These are phyloP conservation scores for Pyrocephalus nanus DNA, from an alignment of 2,797 vertebrate genomes.

Conservation along the genomic window DNA sequence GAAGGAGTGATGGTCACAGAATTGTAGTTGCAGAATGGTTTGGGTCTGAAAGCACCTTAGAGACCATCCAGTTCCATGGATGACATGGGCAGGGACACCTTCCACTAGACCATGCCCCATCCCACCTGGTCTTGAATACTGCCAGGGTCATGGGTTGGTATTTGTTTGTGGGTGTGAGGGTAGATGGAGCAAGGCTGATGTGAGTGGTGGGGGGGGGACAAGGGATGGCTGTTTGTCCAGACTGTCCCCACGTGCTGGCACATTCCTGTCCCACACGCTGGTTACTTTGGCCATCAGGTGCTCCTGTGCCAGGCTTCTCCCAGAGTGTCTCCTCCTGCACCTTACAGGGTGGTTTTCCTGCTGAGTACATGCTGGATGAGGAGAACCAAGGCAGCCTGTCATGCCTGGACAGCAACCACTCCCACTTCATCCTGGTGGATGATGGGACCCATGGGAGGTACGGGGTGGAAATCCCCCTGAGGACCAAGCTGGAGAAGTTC, in stretches of 20 bases:
- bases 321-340: background rate
- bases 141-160: background rate
- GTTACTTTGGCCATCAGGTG: background rate
- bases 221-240: background rate
- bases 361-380: conserved; percentile 85
- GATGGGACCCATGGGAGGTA: conserved; percentile 88
- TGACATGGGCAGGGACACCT: background rate
- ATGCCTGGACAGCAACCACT: conserved; percentile 93
- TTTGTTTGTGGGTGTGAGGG: background rate
- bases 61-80: background rate
- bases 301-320: background rate
- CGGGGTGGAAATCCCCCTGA: conserved; percentile 83
- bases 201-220: background rate
- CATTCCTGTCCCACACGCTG: background rate
- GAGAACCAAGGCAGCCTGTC: conserved; percentile 84
- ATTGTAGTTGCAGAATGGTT: background rate
- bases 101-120: background rate
- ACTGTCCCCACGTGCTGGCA: rapidly evolving
- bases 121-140: background rate
- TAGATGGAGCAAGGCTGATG: background rate
- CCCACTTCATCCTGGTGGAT: conserved; percentile 96
- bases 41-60: background rate
- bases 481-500: conserved; percentile 87
- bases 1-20: background rate
- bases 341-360: conserved; percentile 86